Conservation (phyloP, 2,797 vertebrate species). For the Gymnoscopelus microlampas region DNA sequence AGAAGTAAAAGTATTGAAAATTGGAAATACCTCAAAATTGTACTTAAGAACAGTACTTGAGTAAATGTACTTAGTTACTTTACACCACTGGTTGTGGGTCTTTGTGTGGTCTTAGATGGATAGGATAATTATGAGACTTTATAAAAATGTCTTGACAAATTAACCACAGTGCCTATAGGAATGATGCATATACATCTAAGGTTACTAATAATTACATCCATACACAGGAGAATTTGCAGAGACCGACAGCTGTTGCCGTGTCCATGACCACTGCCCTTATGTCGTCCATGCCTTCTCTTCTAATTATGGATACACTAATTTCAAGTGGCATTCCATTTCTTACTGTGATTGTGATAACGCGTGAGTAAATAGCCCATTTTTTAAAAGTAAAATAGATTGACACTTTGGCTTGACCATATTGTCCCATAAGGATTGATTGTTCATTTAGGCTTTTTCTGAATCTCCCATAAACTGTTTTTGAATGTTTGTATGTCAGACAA, state of each 20-base stretch:
- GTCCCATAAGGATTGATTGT: no score
- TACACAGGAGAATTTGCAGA: conserved; percentile 85
- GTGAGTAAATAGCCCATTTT: conserved; percentile 74
- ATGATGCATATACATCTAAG: no score
- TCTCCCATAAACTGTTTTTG: no score
- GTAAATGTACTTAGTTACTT: no score
- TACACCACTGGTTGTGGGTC: conserved; percentile 18
- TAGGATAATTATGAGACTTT: not conserved
- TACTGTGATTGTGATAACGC: conserved; percentile 91
- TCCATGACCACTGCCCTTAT: conserved; percentile 90
- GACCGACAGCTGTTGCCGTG: conserved; percentile 90
- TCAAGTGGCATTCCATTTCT: conserved; percentile 90
- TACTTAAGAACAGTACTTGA: no score
- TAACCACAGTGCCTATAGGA: not conserved
- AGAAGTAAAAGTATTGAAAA: no score
- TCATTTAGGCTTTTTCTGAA: no score
- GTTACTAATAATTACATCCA: not conserved
- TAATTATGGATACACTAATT: conserved; percentile 88
- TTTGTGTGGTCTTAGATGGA: not conserved
- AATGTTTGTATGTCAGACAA: no score
- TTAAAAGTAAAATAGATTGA: no score
- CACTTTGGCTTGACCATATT: no score
- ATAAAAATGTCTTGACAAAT: not conserved
- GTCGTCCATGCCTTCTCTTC: conserved; percentile 89
- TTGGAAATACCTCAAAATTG: no score